Conservation (phyloP, 2,113 vertebrate species). For the Serinus canaria region DNA sequence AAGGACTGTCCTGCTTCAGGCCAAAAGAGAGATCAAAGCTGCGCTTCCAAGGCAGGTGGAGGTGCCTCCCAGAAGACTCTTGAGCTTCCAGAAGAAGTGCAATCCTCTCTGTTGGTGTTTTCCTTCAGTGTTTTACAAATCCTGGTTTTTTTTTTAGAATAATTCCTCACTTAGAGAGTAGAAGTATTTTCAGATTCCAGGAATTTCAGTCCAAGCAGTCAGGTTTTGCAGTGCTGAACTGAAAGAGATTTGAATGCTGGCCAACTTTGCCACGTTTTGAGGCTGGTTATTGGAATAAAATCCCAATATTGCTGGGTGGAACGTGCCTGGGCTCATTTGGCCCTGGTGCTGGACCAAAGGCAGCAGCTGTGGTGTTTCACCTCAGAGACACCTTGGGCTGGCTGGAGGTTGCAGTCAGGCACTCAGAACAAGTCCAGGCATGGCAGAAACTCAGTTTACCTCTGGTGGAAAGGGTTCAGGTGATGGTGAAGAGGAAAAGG, state of each 20-base stretch:
- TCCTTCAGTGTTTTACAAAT: background rate
- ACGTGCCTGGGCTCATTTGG: too few species aligned
- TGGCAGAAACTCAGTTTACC: too few species aligned
- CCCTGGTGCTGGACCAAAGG: too few species aligned
- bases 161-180: background rate
- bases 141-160: background rate
- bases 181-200: background rate
- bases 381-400: too few species aligned
- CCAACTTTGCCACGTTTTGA: background rate
- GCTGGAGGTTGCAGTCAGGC: too few species aligned
- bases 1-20: background rate
- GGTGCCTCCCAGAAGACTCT: background rate
- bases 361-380: too few species aligned
- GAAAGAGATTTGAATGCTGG: background rate
- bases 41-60: accelerated
- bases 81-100: background rate
- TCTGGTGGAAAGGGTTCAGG: too few species aligned
- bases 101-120: background rate
- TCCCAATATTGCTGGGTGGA: too few species aligned
- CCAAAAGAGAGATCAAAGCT: background rate
- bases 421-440: too few species aligned
- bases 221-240: background rate
- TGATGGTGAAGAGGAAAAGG: too few species aligned
- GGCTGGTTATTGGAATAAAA: background rate
- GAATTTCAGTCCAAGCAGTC: background rate